Percentiles rank a stretch among this genome's conserved stretches.
Conservation (phyloP, 1,140 invertebrate species). For the Homarus americanus region DNA sequence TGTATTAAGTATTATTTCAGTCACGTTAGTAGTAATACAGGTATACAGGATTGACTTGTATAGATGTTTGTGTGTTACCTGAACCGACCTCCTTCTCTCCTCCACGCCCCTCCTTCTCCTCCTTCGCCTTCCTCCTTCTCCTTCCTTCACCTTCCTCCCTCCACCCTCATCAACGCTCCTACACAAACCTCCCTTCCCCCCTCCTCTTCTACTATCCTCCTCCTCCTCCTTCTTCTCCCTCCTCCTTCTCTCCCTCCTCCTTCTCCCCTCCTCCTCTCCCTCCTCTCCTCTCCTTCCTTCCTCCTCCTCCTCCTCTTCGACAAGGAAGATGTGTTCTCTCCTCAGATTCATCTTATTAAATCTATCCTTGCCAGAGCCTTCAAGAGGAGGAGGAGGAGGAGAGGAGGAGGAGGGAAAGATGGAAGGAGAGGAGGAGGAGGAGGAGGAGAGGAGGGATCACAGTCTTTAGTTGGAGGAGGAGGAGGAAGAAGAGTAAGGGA, state of each 20-base stretch:
- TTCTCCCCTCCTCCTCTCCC: neutral
- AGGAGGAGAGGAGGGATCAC: neutral
- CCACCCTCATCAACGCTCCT: neutral
- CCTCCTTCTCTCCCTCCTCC: neutral
- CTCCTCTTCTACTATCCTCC: neutral
- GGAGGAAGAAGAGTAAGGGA: neutral
- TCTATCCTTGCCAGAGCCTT: too few relatives aligned
- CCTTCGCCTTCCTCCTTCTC: constrained; percentile 10
- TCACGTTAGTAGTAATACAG: too few relatives aligned
- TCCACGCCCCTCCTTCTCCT: neutral
- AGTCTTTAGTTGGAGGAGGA: neutral
- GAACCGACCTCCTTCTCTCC: neutral
- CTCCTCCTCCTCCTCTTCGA: neutral
- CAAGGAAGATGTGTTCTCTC: too few relatives aligned
- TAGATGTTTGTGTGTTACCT: too few relatives aligned
- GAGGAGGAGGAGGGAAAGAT: neutral
- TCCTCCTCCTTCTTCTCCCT: neutral
- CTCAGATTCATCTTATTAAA: too few relatives aligned
- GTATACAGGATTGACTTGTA: too few relatives aligned
- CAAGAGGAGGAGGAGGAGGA: neutral
- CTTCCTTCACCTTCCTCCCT: neutral
- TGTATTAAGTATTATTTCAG: too few relatives aligned
- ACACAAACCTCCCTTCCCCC: neutral
- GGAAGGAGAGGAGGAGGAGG: neutral
- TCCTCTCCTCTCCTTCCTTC: neutral